phyloP scores from a whole-genome alignment of 64 coral and sea anemone species.

The Montipora foliosa region DNA sequence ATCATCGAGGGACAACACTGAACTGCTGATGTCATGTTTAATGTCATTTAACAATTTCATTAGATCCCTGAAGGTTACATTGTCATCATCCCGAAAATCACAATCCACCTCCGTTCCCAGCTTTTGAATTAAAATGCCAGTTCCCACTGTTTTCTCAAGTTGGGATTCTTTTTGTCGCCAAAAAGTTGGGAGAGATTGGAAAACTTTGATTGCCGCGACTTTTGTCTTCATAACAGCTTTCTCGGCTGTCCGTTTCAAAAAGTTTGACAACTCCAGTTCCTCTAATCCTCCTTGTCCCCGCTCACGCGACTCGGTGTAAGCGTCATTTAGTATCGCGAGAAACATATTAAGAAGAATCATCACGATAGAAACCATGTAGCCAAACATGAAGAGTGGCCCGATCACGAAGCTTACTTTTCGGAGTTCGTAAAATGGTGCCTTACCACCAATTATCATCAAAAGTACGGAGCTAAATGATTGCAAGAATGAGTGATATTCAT shows the following conservation, averaged over 20 bases:
- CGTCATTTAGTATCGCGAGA: slow-evolving; percentile 63
- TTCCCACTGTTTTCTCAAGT: not conserved
- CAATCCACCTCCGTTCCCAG: not conserved
- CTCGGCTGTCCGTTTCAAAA: not conserved
- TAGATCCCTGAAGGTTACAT: slow-evolving; percentile 15
- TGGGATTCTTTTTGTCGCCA: not conserved
- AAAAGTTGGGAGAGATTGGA: slow-evolving; percentile 1
- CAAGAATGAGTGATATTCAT: slow-evolving; percentile 67
- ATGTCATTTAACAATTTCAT: slow-evolving; percentile 3
- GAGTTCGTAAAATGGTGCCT: slow-evolving; percentile 47
- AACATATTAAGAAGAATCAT: slow-evolving; percentile 69
- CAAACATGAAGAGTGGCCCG: slow-evolving; percentile 61
- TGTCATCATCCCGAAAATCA: slow-evolving; percentile 6
- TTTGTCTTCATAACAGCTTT: not conserved
- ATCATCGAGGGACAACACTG: slow-evolving; percentile 31
- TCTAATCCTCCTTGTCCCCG: not conserved
- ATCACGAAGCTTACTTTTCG: slow-evolving; percentile 33
- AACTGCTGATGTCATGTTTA: slow-evolving; percentile 11
- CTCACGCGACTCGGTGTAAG: slow-evolving; percentile 57
- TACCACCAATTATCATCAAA: slow-evolving; percentile 54
- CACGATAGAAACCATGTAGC: slow-evolving; percentile 60
- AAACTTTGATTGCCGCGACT: not conserved
- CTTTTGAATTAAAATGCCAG: not conserved
- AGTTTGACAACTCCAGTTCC: not conserved
- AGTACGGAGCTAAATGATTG: slow-evolving; percentile 50